Evolutionary conservation across 2,888 invertebrate species (phyloP), one percentile per base, ranked within the genome.

Genomic region (Scaptomyza polygonia): DNA sequence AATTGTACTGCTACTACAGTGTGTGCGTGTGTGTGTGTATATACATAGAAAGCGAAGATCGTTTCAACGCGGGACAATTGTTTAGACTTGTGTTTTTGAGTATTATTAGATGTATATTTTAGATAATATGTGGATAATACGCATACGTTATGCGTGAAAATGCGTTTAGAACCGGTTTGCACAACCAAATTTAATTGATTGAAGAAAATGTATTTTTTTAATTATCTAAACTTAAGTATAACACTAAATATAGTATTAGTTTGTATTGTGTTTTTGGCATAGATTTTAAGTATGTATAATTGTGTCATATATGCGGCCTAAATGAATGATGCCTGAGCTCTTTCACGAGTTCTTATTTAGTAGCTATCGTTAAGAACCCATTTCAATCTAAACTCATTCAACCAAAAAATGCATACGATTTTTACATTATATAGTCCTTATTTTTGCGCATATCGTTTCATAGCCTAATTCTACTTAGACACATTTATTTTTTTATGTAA

Each of bases 31-130:
- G 11, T 12, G 11, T 34, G 34, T 34, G 7, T 34, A 7, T 34
- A n/a, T 34, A 12, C 12, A 12, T 34, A n/a, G 44, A 16, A 36
- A 39, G 42, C 16, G 18, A 18, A 18, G 36, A 48, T 45, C 69
- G 54, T 51, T 39, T 48, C 43, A 54, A 54, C 44, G 67, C 45
- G 55, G 47, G 39, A 63, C 14, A 70, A 39, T 39, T 83, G 79
- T 72, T 87, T 89, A 88, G 89, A 89, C 89, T 89, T 83, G 79
- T 73, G 88, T 79, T 86, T 89, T 86, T 82, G 88, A 89, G 90
- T 89, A 89, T 89, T 89, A 89, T 89, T 89, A 89, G 89, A 71
- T 72, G 64, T 82, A 79, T 88, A 86, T 76, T 69, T 67, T 82
- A 86, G 79, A 70, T 59, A 78, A 80, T 82, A 82, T 47, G 27